Evolutionary conservation across 2,113 vertebrate species (phyloP).

Genomic region (Alectura lathami): DNA sequence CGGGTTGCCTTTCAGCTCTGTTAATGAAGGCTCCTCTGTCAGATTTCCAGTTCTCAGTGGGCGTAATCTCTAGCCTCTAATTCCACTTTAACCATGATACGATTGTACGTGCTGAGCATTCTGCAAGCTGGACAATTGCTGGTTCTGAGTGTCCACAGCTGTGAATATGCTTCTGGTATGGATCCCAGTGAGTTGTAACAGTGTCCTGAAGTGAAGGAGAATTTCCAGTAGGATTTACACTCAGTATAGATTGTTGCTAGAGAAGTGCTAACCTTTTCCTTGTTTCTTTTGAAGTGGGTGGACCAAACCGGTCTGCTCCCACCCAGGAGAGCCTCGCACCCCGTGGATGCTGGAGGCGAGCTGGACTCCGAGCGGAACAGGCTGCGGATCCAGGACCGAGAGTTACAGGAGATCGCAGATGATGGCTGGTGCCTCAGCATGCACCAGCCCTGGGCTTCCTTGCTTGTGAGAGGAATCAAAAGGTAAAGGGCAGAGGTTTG

Average conservation of each 20-base stretch:
- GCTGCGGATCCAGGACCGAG: conserved; percentile 90
- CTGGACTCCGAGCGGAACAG: conserved; percentile 69
- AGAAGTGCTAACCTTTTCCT: not conserved
- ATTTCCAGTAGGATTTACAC: not conserved
- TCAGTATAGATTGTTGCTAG: not conserved
- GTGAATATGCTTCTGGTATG: not conserved
- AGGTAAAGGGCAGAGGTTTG: conserved; percentile 71
- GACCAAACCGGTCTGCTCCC: conserved; percentile 76
- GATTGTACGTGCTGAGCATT: not conserved
- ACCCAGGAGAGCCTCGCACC: conserved; percentile 33
- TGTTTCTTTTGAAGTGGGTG: conserved; percentile 84
- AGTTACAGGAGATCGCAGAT: conserved; percentile 94
- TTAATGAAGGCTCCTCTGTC: not conserved
- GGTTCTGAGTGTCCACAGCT: not conserved
- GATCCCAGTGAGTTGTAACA: no score
- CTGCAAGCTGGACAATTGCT: not conserved
- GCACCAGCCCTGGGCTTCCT: conserved; percentile 97
- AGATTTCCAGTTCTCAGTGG: not conserved
- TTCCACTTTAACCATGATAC: not conserved
- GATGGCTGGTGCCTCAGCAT: conserved; percentile 95
- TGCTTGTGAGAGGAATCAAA: conserved; percentile 92
- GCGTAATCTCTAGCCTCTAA: not conserved
- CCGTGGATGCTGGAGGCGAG: not conserved
- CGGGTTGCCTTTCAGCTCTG: not conserved
- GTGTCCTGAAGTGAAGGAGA: not conserved